Conservation (phyloP, 2,888 invertebrate species). For the Lepeophtheirus nordmannii region DNA sequence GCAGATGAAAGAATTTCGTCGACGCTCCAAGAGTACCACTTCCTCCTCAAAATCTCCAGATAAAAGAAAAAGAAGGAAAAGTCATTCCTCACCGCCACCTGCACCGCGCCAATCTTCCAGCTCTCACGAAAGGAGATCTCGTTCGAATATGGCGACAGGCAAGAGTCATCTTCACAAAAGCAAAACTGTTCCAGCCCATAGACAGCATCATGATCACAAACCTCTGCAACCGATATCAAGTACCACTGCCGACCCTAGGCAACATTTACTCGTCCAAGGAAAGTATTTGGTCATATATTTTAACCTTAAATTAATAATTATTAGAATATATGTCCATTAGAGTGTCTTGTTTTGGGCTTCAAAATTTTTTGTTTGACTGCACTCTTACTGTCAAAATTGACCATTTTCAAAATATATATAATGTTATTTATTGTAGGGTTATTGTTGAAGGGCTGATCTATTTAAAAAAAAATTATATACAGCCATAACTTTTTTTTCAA, state of each 20-base stretch:
- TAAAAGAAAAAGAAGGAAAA: neutral
- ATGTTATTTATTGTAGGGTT: no score
- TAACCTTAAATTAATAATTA: neutral
- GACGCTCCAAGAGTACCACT: neutral
- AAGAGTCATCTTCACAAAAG: neutral
- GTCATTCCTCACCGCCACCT: neutral
- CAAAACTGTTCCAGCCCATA: slow-evolving; percentile 1
- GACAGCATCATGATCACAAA: neutral
- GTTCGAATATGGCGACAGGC: no score
- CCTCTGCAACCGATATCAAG: neutral
- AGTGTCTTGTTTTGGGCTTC: no score
- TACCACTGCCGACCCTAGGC: neutral
- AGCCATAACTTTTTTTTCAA: no score
- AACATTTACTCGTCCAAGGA: neutral
- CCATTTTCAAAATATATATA: no score
- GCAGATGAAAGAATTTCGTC: neutral
- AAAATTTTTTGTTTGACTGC: no score
- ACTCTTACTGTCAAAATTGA: no score
- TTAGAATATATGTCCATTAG: no score
- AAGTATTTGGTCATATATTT: neutral
- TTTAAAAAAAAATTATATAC: no score
- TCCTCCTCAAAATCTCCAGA: neutral
- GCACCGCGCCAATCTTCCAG: neutral
- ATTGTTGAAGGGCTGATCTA: no score
- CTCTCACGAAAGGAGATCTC: neutral